These are phyloP conservation scores for Ophion ellenae DNA, from an alignment of 2,888 invertebrate species.

Conservation along the genomic window DNA sequence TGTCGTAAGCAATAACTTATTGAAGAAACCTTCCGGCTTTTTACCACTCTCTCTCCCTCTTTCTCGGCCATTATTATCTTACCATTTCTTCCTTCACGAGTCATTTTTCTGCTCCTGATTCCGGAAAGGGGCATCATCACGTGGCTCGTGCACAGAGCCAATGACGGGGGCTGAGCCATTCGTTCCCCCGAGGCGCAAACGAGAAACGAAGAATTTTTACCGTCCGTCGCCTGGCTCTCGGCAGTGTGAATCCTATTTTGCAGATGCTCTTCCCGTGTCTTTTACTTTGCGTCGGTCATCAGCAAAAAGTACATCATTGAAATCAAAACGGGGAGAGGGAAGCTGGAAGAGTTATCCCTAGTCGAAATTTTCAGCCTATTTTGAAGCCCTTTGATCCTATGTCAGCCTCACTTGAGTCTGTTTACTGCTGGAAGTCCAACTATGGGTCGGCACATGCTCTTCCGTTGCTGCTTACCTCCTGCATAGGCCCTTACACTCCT, in stretches of 20 bases:
- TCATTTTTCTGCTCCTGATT: conserved; percentile 19
- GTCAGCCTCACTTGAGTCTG: too few relatives aligned
- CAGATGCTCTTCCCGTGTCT: conserved; percentile 5
- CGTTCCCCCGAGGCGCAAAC: not conserved
- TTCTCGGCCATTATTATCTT: conserved; percentile 29
- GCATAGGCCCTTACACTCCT: too few relatives aligned
- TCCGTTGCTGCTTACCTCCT: too few relatives aligned
- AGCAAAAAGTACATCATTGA: not conserved
- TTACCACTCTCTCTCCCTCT: conserved; percentile 8
- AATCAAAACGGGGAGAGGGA: not conserved
- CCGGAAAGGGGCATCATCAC: conserved; percentile 32
- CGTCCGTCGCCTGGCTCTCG: not conserved
- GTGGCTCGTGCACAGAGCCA: conserved; percentile 8
- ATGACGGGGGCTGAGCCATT: conserved; percentile 12
- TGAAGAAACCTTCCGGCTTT: conserved; percentile 47
- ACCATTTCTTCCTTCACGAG: conserved; percentile 27
- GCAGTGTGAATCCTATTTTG: not conserved
- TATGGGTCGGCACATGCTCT: too few relatives aligned
- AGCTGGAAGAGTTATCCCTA: not conserved
- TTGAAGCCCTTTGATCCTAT: too few relatives aligned
- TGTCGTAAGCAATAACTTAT: conserved; percentile 56
- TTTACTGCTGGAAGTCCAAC: too few relatives aligned
- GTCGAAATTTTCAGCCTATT: too few relatives aligned
- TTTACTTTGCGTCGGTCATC: not conserved
- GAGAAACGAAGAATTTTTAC: conserved; percentile 8